Base-by-base conservation (phyloP, 2,113 vertebrate genomes). In the Piaya cayana region DNA sequence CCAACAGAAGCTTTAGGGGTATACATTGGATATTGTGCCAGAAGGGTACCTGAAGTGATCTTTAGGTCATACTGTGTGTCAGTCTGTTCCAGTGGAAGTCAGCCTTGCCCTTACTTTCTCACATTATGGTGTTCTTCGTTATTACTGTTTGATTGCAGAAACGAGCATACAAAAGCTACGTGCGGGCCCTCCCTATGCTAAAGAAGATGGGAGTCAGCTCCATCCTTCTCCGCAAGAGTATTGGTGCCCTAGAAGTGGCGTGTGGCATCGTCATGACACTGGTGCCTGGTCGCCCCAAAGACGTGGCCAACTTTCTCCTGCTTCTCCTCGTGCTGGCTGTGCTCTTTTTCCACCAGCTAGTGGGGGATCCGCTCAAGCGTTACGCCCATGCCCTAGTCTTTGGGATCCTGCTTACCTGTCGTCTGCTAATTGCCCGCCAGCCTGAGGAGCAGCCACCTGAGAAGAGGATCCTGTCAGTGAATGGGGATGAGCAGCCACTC, bases 351-450 rank as follows among this genome's bases (percentile, higher is more conserved):
- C 99, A 99, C 95, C 99, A 99, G 97, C 97, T 99, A 8, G 99
- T 99, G 12, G 99, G 99, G 27, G 99, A 99, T 96, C 99, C 99
- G 6, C 98, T 99, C 80, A 99, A 99, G 94, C 99, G 99, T 26
- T 99, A 99, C 0, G 99, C 99, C 88, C 99, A 99, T 2, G 99
- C 99, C 62, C 97, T 99, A 26, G 99, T 99, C 91, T 99, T 99
- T 62, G 99, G 99, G 37, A 99, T 99, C 96, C 98, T 99, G 88
- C 99, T 99, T 29, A 99, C 99, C 78, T 99, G 99, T 80, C 99
- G 99, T 43, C 98, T 99, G 91, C 98, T 99, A 37, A 99, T 99
- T 6, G 98, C 99, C 26, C 99, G 99, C 30, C 99, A 99, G 97
- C 98, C 98, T 2, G 99, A 99, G 53, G 99, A 99, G 23, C 98